Base-by-base conservation (phyloP, 2,113 vertebrate species). In the Tinamus guttatus region DNA sequence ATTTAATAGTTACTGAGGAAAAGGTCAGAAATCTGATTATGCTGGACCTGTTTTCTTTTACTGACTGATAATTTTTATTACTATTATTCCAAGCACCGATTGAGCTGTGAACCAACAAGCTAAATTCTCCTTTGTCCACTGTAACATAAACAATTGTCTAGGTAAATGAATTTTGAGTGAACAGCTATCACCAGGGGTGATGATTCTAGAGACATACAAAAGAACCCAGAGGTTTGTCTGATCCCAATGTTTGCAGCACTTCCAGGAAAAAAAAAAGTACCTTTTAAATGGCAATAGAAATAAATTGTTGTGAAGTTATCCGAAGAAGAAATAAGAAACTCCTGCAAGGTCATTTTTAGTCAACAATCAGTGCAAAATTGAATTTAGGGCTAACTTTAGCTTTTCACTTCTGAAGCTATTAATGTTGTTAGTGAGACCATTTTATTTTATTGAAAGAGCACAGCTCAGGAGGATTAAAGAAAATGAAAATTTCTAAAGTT, bases 391-490 rank as follows among this genome's bases (percentile, higher is more conserved):
- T 92, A 59, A 77, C 75, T 81, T 86, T 83, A 84, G 15, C 68
- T 82, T 93, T 92, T n/a, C 28, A 40, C 45, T 93, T 93, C 67
- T 93, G 68, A 45, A 76, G 51, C 11, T 88, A 54, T 62, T 91
- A 41, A 43, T 41, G 34, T 16, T 59, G 5, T 64, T 89, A 85
- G 65, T 34, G 41, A 9, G 90, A 85, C 58, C 12, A 49, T 80
- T 80, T 71, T 47, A 36, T 38, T 78, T 85, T 59, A 62, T 36
- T 59, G n/a, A 27, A n/a, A 64, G 82, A 90, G 60, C 21, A 49
- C 9, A 77, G 41, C 27, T 64, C 59, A 49, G 34, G 18, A 93
- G 45, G 45, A 85, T 75, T 85, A 75, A 85, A 84, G 45, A 62
- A 34, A 70, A 76, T 85, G 52, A 0, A 13, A 71, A 69, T 80